Evolutionary conservation across 2,888 invertebrate genomes (phyloP), one percentile per base, ranked within the genome.

Genomic region (Dryomyza anilis): DNA sequence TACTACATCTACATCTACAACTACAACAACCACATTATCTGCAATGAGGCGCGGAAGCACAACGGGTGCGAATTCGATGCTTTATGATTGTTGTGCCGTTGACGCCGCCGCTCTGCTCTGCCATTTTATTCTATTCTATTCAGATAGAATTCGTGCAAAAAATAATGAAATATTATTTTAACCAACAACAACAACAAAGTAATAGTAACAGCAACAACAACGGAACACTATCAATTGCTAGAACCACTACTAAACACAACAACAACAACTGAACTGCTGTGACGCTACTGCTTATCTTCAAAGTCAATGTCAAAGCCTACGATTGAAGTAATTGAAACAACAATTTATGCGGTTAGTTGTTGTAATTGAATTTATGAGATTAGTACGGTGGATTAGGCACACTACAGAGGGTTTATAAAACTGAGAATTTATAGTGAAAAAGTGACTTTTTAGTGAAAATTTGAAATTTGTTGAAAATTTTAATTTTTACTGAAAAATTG

Each of bases 241-340:
- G n/a, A n/a, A n/a, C n/a, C n/a, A n/a, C n/a, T n/a, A n/a, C n/a
- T n/a, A n/a, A n/a, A n/a, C n/a, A n/a, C n/a, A n/a, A n/a, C n/a
- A n/a, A n/a, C n/a, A n/a, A n/a, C n/a, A n/a, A n/a, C n/a, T n/a
- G n/a, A n/a, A n/a, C n/a, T n/a, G n/a, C n/a, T n/a, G n/a, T n/a
- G n/a, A n/a, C n/a, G n/a, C n/a, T n/a, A 59, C 30, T 36, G 39
- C 61, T 61, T 61, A 61, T 61, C 61, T 52, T 36, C 27, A 52
- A 52, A 27, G 52, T 25, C 39, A 39, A 25, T 52, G 52, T 52
- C 25, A 52, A 50, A 52, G 39, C 36, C 14, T 12, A 27, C 14
- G n/a, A 55, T 16, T 19, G 16, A 43, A 58, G 43, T 29, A 58
- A 58, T 29, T 19, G 30, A 39, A 33, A 30, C 57, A 62, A 16